Base-by-base conservation (phyloP, 2,113 vertebrate genomes). In the Peucedramus taeniatus region DNA sequence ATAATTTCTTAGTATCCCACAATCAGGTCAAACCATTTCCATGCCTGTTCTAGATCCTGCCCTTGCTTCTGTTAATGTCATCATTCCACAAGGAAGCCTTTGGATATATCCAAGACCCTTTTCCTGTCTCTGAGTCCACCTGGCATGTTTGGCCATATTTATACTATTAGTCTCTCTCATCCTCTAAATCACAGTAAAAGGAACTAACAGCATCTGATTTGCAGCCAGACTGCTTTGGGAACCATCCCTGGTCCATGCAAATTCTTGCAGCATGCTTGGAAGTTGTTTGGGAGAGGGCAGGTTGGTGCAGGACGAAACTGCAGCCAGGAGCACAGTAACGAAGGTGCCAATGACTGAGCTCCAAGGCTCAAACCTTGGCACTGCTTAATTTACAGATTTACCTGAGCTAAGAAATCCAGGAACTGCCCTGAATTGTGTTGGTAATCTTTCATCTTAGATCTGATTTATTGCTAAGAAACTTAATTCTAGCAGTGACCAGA, bases 381-480 rank as follows among this genome's bases (percentile, higher is more conserved):
- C 56, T 64, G 47, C 40, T 56, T 74, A 11, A 69, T 63, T 64
- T 68, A 83, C 51, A 87, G 64, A 49, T 75, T 66, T 15, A 63
- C 39, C 51, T 64, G 35, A 88, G 78, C 87, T 83, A 60, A 66
- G 93, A 94, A 88, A 93, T 88, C 50, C 94, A 96, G 93, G 79
- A 96, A 92, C 82, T 59, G 47, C 33, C 50, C 59, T 80, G 78
- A 85, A 94, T 63, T 63, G 13, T 80, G 54, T 86, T 69, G 59
- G 70, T 47, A 88, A 80, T 91, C 79, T 91, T 80, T 56, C 90
- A 70, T 75, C 71, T 90, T 28, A 91, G 71, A 91, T 90, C 56
- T 86, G 70, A 72, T 74, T 64, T 91, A 63, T 44, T 85, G 54
- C 39, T 93, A 59, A 69, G 50, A 85, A 82, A 69, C 37, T 45